Percentiles rank a stretch among this genome's conserved stretches.
phyloP scores from a whole-genome alignment of 2,888 invertebrate genomes.

The Hoplodrina ambigua region DNA sequence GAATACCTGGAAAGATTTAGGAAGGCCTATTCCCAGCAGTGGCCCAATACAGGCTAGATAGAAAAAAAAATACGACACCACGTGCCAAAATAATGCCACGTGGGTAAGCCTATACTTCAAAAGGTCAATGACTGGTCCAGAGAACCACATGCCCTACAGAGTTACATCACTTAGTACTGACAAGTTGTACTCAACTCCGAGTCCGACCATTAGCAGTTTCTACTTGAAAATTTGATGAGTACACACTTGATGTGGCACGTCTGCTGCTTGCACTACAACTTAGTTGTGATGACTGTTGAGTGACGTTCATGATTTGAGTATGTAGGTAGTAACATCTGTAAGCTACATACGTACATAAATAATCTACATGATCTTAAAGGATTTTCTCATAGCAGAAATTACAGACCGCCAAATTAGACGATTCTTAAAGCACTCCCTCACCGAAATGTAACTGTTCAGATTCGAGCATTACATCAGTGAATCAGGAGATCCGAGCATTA shows the following conservation, averaged over 20 bases:
- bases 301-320: conserved; percentile 1
- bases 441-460: too few species aligned
- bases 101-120: neutral
- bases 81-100: too few species aligned
- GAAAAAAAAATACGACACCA: too few species aligned
- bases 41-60: too few species aligned
- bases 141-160: neutral
- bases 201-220: conserved; percentile 53
- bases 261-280: conserved; percentile 48
- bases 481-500: too few species aligned
- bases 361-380: too few species aligned
- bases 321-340: neutral
- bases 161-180: conserved; percentile 30
- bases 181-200: conserved; percentile 45
- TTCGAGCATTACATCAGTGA: too few species aligned
- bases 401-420: too few species aligned
- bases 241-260: conserved; percentile 44
- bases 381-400: neutral
- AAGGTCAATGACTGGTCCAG: conserved; percentile 24
- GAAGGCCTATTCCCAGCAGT: too few species aligned
- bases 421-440: too few species aligned
- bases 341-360: neutral
- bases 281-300: conserved; percentile 8
- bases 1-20: too few species aligned
- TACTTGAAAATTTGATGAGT: conserved; percentile 54